Percentiles rank a stretch among this genome's conserved stretches.
Evolutionary conservation across 2,113 vertebrate genomes (phyloP).

Genomic region (Theristicus caerulescens): DNA sequence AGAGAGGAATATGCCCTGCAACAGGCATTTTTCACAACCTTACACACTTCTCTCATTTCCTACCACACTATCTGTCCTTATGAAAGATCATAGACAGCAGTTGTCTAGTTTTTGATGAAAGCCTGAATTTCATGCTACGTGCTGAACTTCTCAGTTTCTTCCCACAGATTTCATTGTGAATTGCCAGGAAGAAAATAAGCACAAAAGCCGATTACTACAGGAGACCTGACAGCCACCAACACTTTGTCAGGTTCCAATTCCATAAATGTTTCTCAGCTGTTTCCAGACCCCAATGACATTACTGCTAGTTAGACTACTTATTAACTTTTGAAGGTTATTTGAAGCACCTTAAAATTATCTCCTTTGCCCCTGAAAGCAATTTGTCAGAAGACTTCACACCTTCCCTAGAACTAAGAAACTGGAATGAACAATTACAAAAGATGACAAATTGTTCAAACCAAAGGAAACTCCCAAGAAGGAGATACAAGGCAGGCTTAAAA

Average conservation of each 20-base stretch:
- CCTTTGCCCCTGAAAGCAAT: neutral
- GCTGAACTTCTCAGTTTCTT: slow-evolving; percentile 25
- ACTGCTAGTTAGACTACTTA: neutral
- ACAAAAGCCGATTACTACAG: neutral
- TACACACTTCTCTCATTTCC: neutral
- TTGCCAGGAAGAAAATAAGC: neutral
- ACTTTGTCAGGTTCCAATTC: neutral
- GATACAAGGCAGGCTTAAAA: neutral
- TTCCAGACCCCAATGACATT: neutral
- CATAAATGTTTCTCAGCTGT: neutral
- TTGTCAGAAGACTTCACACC: neutral
- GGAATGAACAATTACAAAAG: neutral
- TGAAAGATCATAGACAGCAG: neutral
- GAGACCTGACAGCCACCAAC: neutral
- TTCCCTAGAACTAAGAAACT: neutral
- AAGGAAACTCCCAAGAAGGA: neutral
- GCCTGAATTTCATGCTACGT: neutral
- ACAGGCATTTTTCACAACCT: neutral
- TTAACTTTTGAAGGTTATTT: slow-evolving; percentile 1
- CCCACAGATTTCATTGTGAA: neutral
- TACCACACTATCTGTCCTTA: neutral
- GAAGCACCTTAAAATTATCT: slow-evolving; percentile 22
- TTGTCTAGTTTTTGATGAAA: neutral
- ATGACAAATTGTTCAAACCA: neutral
- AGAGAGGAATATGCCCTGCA: neutral